These are phyloP conservation scores for Euura saliciscinereae DNA, from an alignment of 1,140 invertebrate genomes.

Conservation along the genomic window DNA sequence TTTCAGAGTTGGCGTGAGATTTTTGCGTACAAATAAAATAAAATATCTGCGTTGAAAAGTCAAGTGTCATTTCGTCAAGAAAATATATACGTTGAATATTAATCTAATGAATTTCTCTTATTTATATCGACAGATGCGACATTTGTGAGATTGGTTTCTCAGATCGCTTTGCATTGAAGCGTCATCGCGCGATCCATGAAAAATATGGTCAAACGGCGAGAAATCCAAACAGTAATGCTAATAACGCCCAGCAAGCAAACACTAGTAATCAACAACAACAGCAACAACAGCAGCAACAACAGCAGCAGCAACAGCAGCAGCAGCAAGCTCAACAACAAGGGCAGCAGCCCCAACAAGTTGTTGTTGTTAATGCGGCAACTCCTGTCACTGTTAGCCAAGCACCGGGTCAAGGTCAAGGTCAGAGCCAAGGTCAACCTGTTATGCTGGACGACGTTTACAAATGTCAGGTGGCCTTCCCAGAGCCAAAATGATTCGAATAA, in stretches of 20 bases:
- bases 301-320: constrained; percentile 22
- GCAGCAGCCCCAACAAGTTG: constrained; percentile 53
- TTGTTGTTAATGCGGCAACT: constrained; percentile 55
- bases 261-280: constrained; percentile 42
- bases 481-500: constrained; percentile 59
- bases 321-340: constrained; percentile 36
- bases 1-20: too few relatives aligned
- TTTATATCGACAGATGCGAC: constrained; percentile 69
- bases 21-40: too few relatives aligned
- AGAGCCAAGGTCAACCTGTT: constrained; percentile 54
- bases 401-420: constrained; percentile 55
- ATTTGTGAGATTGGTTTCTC: constrained; percentile 88
- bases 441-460: constrained; percentile 61
- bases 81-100: too few relatives aligned
- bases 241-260: constrained; percentile 50
- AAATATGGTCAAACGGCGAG: constrained; percentile 70
- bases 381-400: constrained; percentile 56
- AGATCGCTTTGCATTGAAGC: constrained; percentile 79
- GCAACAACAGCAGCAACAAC: constrained; percentile 29
- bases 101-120: constrained; percentile 36
- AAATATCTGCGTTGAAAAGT: too few relatives aligned
- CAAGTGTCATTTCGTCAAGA: too few relatives aligned
- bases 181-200: constrained; percentile 79
- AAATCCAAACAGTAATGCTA: constrained; percentile 50
- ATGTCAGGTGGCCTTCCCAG: constrained; percentile 61